Evolutionary conservation across 2,888 invertebrate genomes (phyloP).

Genomic region (Cheilosia vernalis): DNA sequence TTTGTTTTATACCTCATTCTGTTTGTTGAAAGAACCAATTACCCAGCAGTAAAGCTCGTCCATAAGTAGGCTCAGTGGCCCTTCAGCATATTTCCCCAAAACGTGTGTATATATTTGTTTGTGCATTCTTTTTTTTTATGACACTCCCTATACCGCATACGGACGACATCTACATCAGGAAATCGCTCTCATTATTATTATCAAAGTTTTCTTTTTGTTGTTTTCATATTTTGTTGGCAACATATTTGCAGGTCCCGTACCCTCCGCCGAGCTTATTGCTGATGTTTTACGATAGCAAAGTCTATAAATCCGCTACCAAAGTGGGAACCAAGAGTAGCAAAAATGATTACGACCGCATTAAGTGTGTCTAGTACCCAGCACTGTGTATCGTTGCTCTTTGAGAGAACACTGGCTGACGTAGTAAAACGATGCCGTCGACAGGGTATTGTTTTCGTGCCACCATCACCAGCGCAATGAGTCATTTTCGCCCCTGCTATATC

Average conservation of each 20-base stretch:
- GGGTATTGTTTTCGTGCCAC: conserved; percentile 16
- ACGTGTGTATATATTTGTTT: conserved; percentile 1
- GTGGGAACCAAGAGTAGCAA: conserved; percentile 12
- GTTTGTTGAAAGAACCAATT: conserved; percentile 1
- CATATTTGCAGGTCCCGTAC: neutral
- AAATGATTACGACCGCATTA: conserved; percentile 23
- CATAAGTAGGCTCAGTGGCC: conserved; percentile 10
- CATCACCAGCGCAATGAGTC: neutral
- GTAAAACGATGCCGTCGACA: conserved; percentile 3
- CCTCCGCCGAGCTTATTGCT: neutral
- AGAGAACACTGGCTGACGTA: neutral
- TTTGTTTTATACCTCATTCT: conserved; percentile 1
- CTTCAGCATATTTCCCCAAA: conserved; percentile 9
- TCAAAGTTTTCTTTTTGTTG: neutral
- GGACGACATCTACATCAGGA: neutral
- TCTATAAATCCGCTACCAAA: conserved; percentile 19
- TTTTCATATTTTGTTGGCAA: neutral
- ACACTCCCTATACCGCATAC: neutral
- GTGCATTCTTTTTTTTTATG: neutral
- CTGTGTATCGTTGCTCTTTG: neutral
- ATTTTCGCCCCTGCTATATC: conserved; percentile 8
- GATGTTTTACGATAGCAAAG: conserved; percentile 15
- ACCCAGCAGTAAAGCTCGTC: conserved; percentile 18
- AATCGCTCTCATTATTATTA: conserved; percentile 7
- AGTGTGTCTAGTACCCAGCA: conserved; percentile 3